Percentiles rank a stretch among this genome's conserved stretches.
These are phyloP conservation scores for Gulo gulo DNA, from an alignment of 2,113 vertebrate genomes.

Conservation along the genomic window DNA sequence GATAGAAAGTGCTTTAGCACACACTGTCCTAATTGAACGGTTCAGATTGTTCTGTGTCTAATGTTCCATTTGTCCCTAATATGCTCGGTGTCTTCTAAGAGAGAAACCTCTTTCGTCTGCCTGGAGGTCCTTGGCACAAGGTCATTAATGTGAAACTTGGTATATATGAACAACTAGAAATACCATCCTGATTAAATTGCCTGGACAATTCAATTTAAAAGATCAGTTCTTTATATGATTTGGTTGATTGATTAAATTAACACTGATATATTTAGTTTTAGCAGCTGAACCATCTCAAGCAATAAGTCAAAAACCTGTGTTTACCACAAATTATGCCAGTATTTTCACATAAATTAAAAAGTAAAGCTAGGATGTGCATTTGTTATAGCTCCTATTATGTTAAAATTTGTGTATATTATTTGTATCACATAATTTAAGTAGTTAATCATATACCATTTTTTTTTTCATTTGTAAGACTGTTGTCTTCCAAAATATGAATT, in stretches of 20 bases:
- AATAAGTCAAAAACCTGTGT: slow-evolving; percentile 27
- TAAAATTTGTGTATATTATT: neutral
- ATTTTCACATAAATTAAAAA: slow-evolving; percentile 6
- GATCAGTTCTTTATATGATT: slow-evolving; percentile 35
- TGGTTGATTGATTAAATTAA: slow-evolving; percentile 17
- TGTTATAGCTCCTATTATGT: neutral
- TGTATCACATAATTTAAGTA: neutral
- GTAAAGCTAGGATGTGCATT: slow-evolving; percentile 24
- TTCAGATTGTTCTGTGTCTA: slow-evolving; percentile 1
- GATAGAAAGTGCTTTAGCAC: neutral
- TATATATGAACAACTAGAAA: neutral
- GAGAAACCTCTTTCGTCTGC: slow-evolving; percentile 17
- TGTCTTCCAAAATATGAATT: neutral
- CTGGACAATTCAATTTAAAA: slow-evolving; percentile 47
- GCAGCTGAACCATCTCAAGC: neutral
- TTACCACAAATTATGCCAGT: neutral
- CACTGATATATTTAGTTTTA: slow-evolving; percentile 17
- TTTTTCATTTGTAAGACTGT: neutral
- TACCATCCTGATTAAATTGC: slow-evolving; percentile 43
- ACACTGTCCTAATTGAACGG: neutral
- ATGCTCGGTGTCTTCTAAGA: neutral
- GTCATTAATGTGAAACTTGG: neutral
- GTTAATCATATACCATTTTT: neutral
- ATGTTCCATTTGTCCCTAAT: slow-evolving; percentile 24
- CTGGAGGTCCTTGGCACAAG: neutral